A percentile compares a stretch with the other conserved stretches of the same genome.
Conservation (phyloP, 2,113 vertebrate species). For the Cyanoderma ruficeps region DNA sequence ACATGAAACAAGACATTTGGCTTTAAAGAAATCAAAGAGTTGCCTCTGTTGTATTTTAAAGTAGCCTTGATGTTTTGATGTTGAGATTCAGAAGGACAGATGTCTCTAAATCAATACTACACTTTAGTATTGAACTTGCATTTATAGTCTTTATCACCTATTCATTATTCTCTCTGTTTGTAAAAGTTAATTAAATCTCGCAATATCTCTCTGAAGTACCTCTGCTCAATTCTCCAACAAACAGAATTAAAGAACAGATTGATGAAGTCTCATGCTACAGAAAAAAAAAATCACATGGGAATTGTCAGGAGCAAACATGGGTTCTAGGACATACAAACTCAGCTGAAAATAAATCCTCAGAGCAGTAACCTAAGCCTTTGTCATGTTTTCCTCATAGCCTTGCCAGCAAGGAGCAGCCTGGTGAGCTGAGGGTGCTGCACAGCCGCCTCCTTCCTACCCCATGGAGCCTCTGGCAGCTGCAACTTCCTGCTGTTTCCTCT, state of each 20-base stretch:
- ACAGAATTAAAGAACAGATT: neutral
- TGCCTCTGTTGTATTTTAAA: neutral
- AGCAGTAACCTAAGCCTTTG: neutral
- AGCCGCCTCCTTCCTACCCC: neutral
- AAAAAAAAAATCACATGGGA: neutral
- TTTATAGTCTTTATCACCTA: neutral
- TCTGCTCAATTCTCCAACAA: neutral
- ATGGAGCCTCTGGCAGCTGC: neutral
- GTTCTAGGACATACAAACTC: neutral
- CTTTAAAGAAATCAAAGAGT: constrained; percentile 23
- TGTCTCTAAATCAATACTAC: neutral
- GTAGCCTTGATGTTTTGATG: neutral
- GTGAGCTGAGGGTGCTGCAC: neutral
- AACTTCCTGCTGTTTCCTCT: neutral
- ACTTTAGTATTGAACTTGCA: neutral
- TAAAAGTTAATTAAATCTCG: neutral
- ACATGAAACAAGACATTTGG: neutral
- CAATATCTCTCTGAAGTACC: neutral
- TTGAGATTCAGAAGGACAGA: neutral
- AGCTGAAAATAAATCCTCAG: neutral
- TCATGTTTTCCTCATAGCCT: neutral
- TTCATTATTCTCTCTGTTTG: neutral
- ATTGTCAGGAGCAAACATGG: neutral
- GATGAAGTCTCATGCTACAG: neutral
- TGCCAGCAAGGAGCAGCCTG: neutral